These are phyloP conservation scores for Tenebrosternarchus preto DNA, from an alignment of 2,113 vertebrate genomes.

Conservation along the genomic window DNA sequence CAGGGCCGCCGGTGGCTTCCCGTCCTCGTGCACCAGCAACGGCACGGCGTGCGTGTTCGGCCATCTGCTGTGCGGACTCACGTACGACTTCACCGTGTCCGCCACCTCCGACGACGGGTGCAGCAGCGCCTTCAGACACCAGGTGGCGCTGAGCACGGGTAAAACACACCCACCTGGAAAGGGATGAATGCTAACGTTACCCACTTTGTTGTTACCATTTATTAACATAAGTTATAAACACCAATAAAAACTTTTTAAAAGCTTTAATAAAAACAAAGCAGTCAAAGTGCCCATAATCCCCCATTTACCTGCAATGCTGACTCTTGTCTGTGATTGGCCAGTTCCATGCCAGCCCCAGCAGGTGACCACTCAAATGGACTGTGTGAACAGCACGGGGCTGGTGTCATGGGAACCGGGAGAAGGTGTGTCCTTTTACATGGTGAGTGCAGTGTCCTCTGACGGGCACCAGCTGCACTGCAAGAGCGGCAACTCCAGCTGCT, in stretches of 20 bases:
- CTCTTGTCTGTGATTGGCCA: constrained; percentile 48
- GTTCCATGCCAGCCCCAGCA: constrained; percentile 68
- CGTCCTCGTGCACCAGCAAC: constrained; percentile 59
- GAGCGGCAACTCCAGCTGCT: constrained; percentile 59
- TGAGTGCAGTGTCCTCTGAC: constrained; percentile 63
- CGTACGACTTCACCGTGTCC: constrained; percentile 69
- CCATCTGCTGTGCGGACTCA: constrained; percentile 67
- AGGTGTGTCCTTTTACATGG: constrained; percentile 58
- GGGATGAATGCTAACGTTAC: too few relatives aligned
- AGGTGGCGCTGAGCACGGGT: constrained; percentile 64
- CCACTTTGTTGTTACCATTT: too few relatives aligned
- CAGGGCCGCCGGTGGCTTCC: constrained; percentile 62
- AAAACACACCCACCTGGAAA: not conserved
- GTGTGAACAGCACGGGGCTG: constrained; percentile 61
- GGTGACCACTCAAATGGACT: constrained; percentile 61
- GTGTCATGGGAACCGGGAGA: constrained; percentile 70
- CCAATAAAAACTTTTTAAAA: too few relatives aligned
- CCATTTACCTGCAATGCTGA: not conserved
- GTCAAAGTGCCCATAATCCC: too few relatives aligned
- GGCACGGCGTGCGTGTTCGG: constrained; percentile 61
- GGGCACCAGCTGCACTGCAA: constrained; percentile 63
- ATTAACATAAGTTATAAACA: too few relatives aligned
- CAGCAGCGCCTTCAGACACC: constrained; percentile 59
- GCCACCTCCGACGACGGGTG: constrained; percentile 63
- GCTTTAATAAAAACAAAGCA: too few relatives aligned